Percentiles rank a stretch among this genome's conserved stretches.
phyloP scores from a whole-genome alignment of 2,888 invertebrate species.

The Neoaliturus tenellus region DNA sequence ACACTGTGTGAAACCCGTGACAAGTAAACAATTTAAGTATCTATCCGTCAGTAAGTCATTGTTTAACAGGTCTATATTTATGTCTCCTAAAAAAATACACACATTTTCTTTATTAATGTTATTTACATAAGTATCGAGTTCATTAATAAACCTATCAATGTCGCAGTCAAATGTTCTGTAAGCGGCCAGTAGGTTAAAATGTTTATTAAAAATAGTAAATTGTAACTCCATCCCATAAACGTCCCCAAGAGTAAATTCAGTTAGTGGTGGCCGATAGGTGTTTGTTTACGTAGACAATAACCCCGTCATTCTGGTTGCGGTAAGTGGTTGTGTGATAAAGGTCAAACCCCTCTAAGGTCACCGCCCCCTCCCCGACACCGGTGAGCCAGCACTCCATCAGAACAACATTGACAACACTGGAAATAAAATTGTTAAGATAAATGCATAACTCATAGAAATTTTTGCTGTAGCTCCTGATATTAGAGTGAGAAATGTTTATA shows the following conservation, averaged over 20 bases:
- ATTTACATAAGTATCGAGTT: neutral
- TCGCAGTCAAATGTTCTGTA: neutral
- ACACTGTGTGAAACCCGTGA: conserved; percentile 3
- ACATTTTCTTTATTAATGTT: neutral
- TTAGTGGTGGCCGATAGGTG: neutral
- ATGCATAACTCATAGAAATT: neutral
- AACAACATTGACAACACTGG: neutral
- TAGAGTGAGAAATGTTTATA: neutral
- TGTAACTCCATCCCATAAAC: neutral
- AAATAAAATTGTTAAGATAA: neutral
- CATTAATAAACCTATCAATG: neutral
- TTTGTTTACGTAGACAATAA: neutral
- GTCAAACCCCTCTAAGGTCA: neutral
- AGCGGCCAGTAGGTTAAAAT: neutral
- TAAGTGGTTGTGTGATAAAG: neutral
- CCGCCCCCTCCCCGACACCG: neutral
- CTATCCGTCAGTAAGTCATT: conserved; percentile 18
- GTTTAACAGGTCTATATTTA: conserved; percentile 19
- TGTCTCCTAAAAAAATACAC: neutral
- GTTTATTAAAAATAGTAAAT: neutral
- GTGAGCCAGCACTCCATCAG: neutral
- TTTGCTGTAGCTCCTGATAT: neutral
- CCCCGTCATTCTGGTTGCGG: neutral
- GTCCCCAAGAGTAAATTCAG: neutral
- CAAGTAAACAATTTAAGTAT: conserved; percentile 15